Base-by-base conservation (phyloP, 2,888 invertebrate species). In the Yponomeuta plumbellus region DNA sequence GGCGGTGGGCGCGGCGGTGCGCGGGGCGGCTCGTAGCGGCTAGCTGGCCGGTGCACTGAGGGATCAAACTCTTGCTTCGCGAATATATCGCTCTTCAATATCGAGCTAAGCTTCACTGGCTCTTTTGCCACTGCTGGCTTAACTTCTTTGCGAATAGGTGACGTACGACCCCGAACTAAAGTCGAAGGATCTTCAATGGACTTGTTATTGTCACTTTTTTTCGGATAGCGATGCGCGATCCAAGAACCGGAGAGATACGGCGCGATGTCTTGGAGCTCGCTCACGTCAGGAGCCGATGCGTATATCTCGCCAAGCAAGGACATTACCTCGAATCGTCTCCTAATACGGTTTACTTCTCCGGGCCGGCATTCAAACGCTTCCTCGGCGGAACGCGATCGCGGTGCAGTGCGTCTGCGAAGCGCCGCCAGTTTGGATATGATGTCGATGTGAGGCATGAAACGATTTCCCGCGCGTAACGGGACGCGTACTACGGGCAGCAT, bases 361-460 rank as follows among this genome's bases (percentile, higher is more conserved):
- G 92, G 81, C 11, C 93, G 92, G 79, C 91, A 91, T 85, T 91
- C 89, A 73, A 82, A 77, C 11, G 86, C 84, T 72, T 90, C 92
- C 75, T 91, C 89, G 11, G 88, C 83, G 22, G 92, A 88, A 71
- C 92, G 89, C 63, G 91, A 91, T 67, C 93, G 86, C 40, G 89
- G 86, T 26, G 84, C 73, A 1, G 87, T 83, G 57, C 91, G 85
- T 71, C 86, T 85, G 63, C 92, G 91, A 44, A 96, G 84, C 0
- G 94, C 92, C 0, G 96, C 97, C 67, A 96, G 93, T 85, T 97
- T 97, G 73, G 97, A 97, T 74, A 97, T 97, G n/a, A 97, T 94
- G 75, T 97, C 96, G 71, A 97, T 97, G 76, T 96, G 96, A 0
- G 97, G 97, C 96, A 97, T 97, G 70, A 94, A 94, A 17, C 96